Evolutionary conservation across 2,888 invertebrate species (phyloP), one percentile per base, ranked within the genome.

Genomic region (Melieria picta): DNA sequence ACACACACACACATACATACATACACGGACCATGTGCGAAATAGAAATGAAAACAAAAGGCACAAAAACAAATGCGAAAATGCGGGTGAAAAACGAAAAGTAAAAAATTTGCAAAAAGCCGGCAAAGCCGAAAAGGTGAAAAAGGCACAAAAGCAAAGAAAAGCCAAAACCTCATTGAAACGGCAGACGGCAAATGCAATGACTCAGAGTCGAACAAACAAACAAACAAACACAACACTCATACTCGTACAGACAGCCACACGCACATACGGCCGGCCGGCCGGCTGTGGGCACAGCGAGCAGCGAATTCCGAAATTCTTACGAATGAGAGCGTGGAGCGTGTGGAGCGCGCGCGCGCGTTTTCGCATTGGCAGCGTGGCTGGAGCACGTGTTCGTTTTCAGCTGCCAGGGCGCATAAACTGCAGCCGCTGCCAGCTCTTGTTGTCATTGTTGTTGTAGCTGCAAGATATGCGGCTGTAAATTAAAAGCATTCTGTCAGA

Each of bases 351-450:
- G 30, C 30, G 30, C 30, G 30, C 30, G 30, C 30, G 30, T 30
- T 30, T 30, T 30, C 30, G 30, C 30, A 30, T 30, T 30, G 30
- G 30, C 30, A 30, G 52, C 6, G 52, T 52, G 13, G 13, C 65
- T 55, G 50, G 55, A 75, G 75, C 75, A 75, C 75, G 75, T 75
- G 75, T 75, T 74, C 74, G 74, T 71, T 71, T 72, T 75, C 75
- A 72, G 67, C 71, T 65, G 45, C 11, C 67, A 67, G 52, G 63
- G 67, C 52, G 62, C 71, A 66, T 56, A 60, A 52, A 56, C 66
- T 63, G 61, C 66, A 67, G 56, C 47, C 50, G 43, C 69, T 50
- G 10, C 16, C 11, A 58, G 43, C 46, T 11, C 42, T 30, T 60
- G 43, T n/a, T 45, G 43, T 13, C 42, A 16, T 7, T 30, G 5